Percentiles rank a stretch among this genome's conserved stretches.
Evolutionary conservation across 2,113 vertebrate species (phyloP).

Genomic region (Gasterosteus nipponicus): DNA sequence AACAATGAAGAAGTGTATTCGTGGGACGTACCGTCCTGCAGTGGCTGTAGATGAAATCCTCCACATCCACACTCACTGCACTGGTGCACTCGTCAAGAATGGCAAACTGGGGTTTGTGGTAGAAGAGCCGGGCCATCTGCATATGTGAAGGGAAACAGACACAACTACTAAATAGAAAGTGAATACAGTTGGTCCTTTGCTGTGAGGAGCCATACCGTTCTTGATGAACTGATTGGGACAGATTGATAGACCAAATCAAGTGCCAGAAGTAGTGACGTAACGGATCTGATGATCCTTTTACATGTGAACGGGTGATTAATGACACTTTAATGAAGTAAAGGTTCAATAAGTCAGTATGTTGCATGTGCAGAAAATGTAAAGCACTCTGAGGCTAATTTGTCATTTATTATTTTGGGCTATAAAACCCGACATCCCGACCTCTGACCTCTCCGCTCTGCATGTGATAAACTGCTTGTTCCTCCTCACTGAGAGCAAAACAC

Average conservation of each 20-base stretch:
- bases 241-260: too few relatives aligned
- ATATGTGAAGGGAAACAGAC: conserved; percentile 3
- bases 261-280: not conserved
- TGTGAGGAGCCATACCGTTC: not conserved
- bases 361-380: too few relatives aligned
- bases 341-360: too few relatives aligned
- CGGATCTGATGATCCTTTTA: too few relatives aligned
- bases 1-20: not conserved
- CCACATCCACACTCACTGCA: conserved; percentile 97
- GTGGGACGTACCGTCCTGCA: conserved; percentile 87
- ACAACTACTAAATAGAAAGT: not conserved
- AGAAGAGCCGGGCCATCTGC: conserved; percentile 98
- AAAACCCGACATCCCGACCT: too few relatives aligned
- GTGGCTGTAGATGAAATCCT: conserved; percentile 96
- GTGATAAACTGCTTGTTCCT: too few relatives aligned
- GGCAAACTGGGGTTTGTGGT: conserved; percentile 98
- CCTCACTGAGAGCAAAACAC: too few relatives aligned
- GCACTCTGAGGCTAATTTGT: too few relatives aligned
- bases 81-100: conserved; percentile 99
- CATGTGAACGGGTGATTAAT: too few relatives aligned
- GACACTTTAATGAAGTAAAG: too few relatives aligned
- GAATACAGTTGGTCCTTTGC: too few relatives aligned
- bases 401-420: not conserved
- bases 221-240: not conserved
- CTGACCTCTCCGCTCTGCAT: too few relatives aligned